Evolutionary conservation across 2,797 vertebrate genomes (phyloP).

Genomic region (Danionella dracula): DNA sequence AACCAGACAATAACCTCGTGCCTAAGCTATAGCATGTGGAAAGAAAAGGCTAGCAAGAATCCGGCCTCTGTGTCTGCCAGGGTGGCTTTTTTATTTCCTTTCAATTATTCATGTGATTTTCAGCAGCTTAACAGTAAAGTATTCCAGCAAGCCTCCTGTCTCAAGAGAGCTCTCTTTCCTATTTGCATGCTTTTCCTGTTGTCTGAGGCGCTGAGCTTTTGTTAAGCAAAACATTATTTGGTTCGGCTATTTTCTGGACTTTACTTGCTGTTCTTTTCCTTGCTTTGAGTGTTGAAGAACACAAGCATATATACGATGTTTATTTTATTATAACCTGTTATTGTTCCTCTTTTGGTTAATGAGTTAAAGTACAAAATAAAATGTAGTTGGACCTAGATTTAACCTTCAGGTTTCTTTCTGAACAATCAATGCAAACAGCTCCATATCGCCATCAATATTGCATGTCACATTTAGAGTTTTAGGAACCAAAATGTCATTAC

Average conservation of each 20-base stretch:
- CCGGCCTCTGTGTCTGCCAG: slow-evolving; percentile 36
- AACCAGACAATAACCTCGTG: slow-evolving; percentile 23
- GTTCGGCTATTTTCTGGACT: slow-evolving; percentile 26
- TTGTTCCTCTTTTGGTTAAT: not conserved
- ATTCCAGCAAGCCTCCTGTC: slow-evolving; percentile 37
- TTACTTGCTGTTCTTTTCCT: slow-evolving; percentile 1
- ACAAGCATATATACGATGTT: not conserved
- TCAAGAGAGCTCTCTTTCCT: slow-evolving; percentile 43
- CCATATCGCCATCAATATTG: not conserved
- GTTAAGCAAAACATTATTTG: slow-evolving; percentile 37
- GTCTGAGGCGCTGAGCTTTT: slow-evolving; percentile 30
- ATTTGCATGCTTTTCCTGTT: slow-evolving; percentile 39
- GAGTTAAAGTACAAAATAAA: not conserved
- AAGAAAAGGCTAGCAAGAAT: slow-evolving; percentile 33
- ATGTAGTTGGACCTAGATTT: not conserved
- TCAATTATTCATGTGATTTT: slow-evolving; percentile 55
- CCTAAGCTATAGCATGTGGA: slow-evolving; percentile 26
- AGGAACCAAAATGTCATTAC: not conserved
- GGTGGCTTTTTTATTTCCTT: slow-evolving; percentile 46
- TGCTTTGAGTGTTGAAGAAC: not conserved
- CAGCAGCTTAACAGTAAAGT: slow-evolving; percentile 49
- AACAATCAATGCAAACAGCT: not conserved
- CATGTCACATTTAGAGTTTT: not conserved
- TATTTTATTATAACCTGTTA: not conserved
- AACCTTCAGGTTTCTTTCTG: not conserved